Base-by-base conservation (phyloP, 1,140 invertebrate species). In the Drosophila bocki region DNA sequence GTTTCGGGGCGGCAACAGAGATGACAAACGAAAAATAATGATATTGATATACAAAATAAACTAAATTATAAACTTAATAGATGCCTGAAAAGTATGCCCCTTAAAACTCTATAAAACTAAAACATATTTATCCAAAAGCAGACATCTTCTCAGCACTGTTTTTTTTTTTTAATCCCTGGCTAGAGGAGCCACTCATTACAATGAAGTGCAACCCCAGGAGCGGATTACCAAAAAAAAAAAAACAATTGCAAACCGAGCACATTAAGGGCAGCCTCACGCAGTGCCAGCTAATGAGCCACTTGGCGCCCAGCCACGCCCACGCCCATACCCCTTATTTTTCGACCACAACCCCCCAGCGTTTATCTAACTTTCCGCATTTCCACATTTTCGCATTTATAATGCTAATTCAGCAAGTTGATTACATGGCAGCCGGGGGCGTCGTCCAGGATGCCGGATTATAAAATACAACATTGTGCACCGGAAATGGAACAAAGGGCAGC, bases 351-450 rank as follows among this genome's bases (percentile, higher is more conserved):
- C 47, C 50, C 50, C 70, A 41, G 29, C 64, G 69, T 48, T 86
- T 80, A 83, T 87, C 83, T 83, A 87, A 84, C 72, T 84, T 88
- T 78, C 58, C 75, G 53, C 75, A 56, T 69, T 88, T 67, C 58
- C 75, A 63, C 75, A 56, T 69, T 88, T 67, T 53, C 57, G 57
- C 81, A 80, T 90, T 88, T 85, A 78, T 72, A 90, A 84, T 88
- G 84, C 74, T 75, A 88, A 88, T 90, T 74, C 71, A 62, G 70
- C 80, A 75, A 84, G 72, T 80, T 84, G 71, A 84, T 84, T 79
- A 64, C 63, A 61, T 42, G 60, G 48, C 48, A 22, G 26, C 29
- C 50, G 50, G 22, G 19, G 13, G 33, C 26, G 22, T n/a, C 53
- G 78, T 48, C 48, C 82, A 69, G 75, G 75, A 74, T 74, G 77